These are phyloP conservation scores for Drosophila pallidifrons DNA, from an alignment of 1,140 invertebrate genomes.

Conservation along the genomic window DNA sequence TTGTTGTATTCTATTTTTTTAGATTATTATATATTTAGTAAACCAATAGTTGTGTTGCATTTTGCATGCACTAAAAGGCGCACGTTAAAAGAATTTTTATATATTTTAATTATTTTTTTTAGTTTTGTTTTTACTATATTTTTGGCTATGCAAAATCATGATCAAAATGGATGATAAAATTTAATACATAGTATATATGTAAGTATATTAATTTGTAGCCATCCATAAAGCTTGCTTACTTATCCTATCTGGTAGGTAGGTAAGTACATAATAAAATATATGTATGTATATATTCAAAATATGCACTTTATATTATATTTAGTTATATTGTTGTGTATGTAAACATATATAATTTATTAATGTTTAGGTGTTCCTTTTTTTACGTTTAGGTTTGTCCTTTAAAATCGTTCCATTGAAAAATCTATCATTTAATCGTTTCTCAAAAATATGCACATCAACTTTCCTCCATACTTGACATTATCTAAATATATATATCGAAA, in stretches of 20 bases:
- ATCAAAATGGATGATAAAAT: slow-evolving; percentile 13
- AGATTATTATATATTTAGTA: not conserved
- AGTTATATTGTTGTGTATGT: slow-evolving; percentile 25
- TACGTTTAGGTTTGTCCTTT: slow-evolving; percentile 5
- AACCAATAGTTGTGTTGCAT: slow-evolving; percentile 7
- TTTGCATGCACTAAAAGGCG: slow-evolving; percentile 36
- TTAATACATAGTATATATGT: too few species aligned
- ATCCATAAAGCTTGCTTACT: slow-evolving; percentile 9
- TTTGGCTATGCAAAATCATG: slow-evolving; percentile 8
- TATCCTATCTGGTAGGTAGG: slow-evolving; percentile 46
- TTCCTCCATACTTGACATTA: slow-evolving; percentile 58
- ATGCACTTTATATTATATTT: slow-evolving; percentile 31
- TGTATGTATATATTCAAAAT: slow-evolving; percentile 46
- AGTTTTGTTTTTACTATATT: not conserved
- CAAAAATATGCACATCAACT: slow-evolving; percentile 68
- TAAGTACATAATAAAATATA: slow-evolving; percentile 67
- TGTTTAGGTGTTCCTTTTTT: slow-evolving; percentile 7
- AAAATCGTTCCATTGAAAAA: slow-evolving; percentile 72
- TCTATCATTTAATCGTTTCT: slow-evolving; percentile 56
- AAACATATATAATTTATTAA: slow-evolving; percentile 30
- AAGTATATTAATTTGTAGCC: slow-evolving; percentile 7
- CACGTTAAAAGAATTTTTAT: slow-evolving; percentile 5
- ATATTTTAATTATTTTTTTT: not conserved
- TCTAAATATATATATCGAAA: slow-evolving; percentile 28
- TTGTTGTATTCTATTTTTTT: slow-evolving; percentile 3